These are phyloP conservation scores for Lithobates sylvaticus DNA, from an alignment of 2,797 vertebrate genomes.

Conservation along the genomic window DNA sequence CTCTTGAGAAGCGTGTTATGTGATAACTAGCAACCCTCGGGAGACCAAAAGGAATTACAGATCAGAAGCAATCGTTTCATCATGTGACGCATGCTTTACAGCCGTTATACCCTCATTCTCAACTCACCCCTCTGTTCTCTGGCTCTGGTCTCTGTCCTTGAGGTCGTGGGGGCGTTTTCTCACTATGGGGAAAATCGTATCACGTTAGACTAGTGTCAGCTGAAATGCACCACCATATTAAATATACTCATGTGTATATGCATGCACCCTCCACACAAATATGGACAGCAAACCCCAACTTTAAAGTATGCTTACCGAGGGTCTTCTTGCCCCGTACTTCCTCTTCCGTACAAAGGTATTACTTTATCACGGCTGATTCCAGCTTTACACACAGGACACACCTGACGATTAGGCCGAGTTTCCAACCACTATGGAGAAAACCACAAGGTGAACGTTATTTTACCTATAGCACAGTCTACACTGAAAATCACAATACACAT, in stretches of 20 bases:
- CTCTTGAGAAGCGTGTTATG: constrained; percentile 36
- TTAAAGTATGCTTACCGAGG: constrained; percentile 83
- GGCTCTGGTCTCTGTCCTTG: constrained; percentile 98
- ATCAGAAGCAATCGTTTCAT: constrained; percentile 72
- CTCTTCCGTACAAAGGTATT: constrained; percentile 95
- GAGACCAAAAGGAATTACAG: constrained; percentile 61
- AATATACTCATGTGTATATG: not conserved
- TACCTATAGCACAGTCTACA: not conserved
- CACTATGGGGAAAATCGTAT: constrained; percentile 76
- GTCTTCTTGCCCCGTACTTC: constrained; percentile 95
- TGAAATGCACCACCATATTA: not conserved
- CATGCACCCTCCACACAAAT: not conserved
- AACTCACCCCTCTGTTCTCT: constrained; percentile 94
- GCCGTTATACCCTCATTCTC: not conserved
- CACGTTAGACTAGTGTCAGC: not conserved
- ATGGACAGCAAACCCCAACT: not conserved
- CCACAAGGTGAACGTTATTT: not conserved
- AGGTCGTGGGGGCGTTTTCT: constrained; percentile 96
- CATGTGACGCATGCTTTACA: constrained; percentile 65
- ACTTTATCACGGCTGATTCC: constrained; percentile 98
- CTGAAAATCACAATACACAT: not conserved
- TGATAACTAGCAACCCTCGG: constrained; percentile 53
- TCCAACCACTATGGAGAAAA: constrained; percentile 88
- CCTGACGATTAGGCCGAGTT: constrained; percentile 95
- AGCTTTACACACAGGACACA: constrained; percentile 98